Conservation (phyloP, 92 coral and sea anemone genomes). For the Palythoa grandiflora region DNA sequence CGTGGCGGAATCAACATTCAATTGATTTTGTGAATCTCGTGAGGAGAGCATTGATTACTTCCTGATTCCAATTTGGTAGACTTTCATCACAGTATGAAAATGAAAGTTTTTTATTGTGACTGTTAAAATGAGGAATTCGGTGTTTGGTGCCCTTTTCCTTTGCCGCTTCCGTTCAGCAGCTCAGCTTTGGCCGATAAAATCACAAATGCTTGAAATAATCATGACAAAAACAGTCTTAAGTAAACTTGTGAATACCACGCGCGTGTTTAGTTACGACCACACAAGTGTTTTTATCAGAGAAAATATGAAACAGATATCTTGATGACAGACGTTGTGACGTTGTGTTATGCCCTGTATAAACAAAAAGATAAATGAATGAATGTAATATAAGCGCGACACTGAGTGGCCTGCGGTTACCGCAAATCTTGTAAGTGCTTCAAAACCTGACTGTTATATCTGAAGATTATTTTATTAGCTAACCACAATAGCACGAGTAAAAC, state of each 20-base stretch:
- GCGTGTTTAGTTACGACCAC: neutral
- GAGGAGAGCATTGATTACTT: too few relatives aligned
- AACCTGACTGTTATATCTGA: neutral
- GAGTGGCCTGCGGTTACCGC: slow-evolving; percentile 21
- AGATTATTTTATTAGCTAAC: neutral
- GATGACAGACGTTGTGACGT: neutral
- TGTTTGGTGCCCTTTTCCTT: neutral
- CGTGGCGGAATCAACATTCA: too few relatives aligned
- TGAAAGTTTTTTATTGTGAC: too few relatives aligned
- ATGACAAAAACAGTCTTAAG: neutral
- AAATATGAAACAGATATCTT: neutral
- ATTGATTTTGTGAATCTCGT: too few relatives aligned
- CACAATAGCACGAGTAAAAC: too few relatives aligned
- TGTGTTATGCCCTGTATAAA: neutral
- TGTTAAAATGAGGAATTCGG: too few relatives aligned
- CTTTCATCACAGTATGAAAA: too few relatives aligned
- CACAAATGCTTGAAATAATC: neutral
- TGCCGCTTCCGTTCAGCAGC: neutral
- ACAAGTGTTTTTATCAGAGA: neutral
- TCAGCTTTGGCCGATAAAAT: neutral
- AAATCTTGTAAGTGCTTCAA: neutral
- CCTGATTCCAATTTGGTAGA: too few relatives aligned
- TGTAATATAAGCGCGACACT: neutral
- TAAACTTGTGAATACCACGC: neutral
- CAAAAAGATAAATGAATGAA: neutral